phyloP scores from a whole-genome alignment of 1,140 invertebrate genomes.

The Sitophilus oryzae region DNA sequence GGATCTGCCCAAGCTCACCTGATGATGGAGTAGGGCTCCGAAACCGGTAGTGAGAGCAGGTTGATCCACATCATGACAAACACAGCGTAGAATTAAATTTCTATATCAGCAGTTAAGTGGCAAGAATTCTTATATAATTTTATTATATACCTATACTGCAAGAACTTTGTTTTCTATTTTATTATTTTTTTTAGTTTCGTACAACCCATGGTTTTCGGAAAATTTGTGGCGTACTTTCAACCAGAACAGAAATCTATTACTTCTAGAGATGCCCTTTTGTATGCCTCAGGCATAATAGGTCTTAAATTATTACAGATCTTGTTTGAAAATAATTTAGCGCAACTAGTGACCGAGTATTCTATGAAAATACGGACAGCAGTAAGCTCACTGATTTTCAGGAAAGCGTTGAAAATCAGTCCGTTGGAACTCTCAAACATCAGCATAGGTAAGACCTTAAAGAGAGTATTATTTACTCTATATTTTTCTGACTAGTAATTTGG shows the following conservation, averaged over 20 bases:
- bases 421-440: slow-evolving; percentile 62
- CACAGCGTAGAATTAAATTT: too few relatives aligned
- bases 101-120: too few relatives aligned
- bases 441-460: slow-evolving; percentile 40
- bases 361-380: slow-evolving; percentile 70
- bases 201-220: slow-evolving; percentile 15
- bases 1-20: too few relatives aligned
- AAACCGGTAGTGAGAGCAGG: too few relatives aligned
- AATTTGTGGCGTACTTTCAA: slow-evolving; percentile 22
- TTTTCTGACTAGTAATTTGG: too few relatives aligned
- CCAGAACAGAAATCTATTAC: slow-evolving; percentile 13
- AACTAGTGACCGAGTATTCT: slow-evolving; percentile 58
- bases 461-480: too few relatives aligned
- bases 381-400: slow-evolving; percentile 77
- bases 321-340: slow-evolving; percentile 72
- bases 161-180: neutral
- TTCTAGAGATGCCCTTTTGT: slow-evolving; percentile 55
- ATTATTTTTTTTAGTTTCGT: slow-evolving; percentile 22
- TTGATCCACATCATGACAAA: too few relatives aligned
- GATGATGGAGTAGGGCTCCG: too few relatives aligned
- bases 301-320: slow-evolving; percentile 57
- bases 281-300: slow-evolving; percentile 62
- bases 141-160: neutral
- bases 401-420: slow-evolving; percentile 56
- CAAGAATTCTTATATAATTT: too few relatives aligned